Base-by-base conservation (phyloP, 2,888 invertebrate genomes). In the Drepanosiphum platanoidis region DNA sequence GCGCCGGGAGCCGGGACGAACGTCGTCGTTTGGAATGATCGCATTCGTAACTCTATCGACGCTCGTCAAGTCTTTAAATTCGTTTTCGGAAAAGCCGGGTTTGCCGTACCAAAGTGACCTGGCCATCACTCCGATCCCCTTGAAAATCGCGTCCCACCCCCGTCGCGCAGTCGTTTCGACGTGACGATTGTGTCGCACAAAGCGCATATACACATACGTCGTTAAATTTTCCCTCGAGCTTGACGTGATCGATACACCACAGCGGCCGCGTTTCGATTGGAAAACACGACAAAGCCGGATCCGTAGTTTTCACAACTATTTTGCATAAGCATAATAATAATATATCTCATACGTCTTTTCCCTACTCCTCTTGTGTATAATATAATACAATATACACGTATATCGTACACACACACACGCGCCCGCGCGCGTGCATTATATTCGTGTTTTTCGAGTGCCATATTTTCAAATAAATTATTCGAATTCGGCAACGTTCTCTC, bases 391-490 rank as follows among this genome's bases (percentile, higher is more conserved):
- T 46, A 32, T 32, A 46, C 7, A 27, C 18, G 27, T 42, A 30
- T 72, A 32, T 58, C n/a, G 34, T 36, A 58, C 9, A 22, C 22
- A 52, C 22, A 15, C 22, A 5, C 52, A 22, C 0, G 8, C 27
- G 61, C 5, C 7, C 5, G 22, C 8, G 61, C n/a, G 58, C n/a
- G n/a, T 11, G 64, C 30, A 39, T 66, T 78, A 42, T 77, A 77
- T 61, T 77, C 36, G 36, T 27, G 58, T 58, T 58, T n/a, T 77
- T 42, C 30, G 15, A n/a, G 32, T 42, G 64, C 32, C 32, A 66
- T 66, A 79, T 79, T 79, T 79, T 66, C 46, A 79, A 79, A 79
- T 66, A 79, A 79, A 79, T 66, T 46, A 66, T 66, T 46, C 15
- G 42, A n/a, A 66, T 42, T 64, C 64, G 27, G n/a, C 42, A 32